phyloP scores from a whole-genome alignment of 2,113 vertebrate species.

The Caranx ignobilis region DNA sequence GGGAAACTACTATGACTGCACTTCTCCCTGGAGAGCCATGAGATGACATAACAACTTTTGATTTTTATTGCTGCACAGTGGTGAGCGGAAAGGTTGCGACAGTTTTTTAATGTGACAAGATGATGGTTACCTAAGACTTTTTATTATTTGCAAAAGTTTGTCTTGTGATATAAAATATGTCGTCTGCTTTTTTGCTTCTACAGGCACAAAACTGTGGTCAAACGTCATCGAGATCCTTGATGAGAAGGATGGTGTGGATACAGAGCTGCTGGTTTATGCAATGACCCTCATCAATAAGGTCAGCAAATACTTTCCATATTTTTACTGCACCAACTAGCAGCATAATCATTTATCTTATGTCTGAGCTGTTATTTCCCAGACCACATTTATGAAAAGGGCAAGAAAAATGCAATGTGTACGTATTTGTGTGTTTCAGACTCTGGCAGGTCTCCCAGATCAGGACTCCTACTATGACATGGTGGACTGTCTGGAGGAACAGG shows the following conservation, averaged over 20 bases:
- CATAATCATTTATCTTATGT: background rate
- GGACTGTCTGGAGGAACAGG: slow-evolving; percentile 95
- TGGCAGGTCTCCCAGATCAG: slow-evolving; percentile 94
- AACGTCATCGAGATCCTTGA: slow-evolving; percentile 96
- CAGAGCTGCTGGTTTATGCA: slow-evolving; percentile 93
- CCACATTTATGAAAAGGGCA: background rate
- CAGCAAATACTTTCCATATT: slow-evolving; percentile 15
- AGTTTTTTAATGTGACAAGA: slow-evolving; percentile 3
- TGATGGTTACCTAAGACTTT: background rate
- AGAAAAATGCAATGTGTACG: background rate
- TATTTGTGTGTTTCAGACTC: slow-evolving; percentile 81
- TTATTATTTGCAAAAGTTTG: slow-evolving; percentile 4
- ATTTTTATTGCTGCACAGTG: slow-evolving; percentile 10
- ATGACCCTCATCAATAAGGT: slow-evolving; percentile 99
- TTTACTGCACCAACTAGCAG: background rate
- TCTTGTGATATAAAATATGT: slow-evolving; percentile 8
- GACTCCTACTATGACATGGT: slow-evolving; percentile 97
- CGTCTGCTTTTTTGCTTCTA: slow-evolving; percentile 22
- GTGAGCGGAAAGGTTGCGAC: background rate
- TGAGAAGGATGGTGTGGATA: slow-evolving; percentile 97
- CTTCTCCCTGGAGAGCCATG: background rate
- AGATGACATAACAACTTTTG: slow-evolving; percentile 21
- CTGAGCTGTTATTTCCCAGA: background rate
- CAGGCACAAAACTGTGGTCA: slow-evolving; percentile 92
- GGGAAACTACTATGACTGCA: background rate